Conservation (phyloP, 2,888 invertebrate genomes). For the Drosophila putrida region DNA sequence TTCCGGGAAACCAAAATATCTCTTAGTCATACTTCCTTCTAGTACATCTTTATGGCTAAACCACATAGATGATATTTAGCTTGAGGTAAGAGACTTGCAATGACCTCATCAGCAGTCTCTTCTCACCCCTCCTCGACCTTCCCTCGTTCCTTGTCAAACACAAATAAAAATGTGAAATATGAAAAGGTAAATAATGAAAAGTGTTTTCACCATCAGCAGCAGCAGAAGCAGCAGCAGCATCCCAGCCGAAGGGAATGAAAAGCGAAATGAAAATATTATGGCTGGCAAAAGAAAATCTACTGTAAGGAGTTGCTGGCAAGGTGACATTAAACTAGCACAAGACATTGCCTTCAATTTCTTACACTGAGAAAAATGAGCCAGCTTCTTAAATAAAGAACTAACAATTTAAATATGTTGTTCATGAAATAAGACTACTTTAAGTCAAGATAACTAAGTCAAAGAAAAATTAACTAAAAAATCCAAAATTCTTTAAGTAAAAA, state of each 20-base stretch:
- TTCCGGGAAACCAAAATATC: constrained; percentile 14
- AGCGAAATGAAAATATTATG: constrained; percentile 76
- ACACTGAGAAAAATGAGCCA: no score
- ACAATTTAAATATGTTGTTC: no score
- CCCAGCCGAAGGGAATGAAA: constrained; percentile 39
- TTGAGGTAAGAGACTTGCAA: constrained; percentile 42
- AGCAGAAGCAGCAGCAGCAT: constrained; percentile 19
- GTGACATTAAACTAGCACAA: constrained; percentile 51
- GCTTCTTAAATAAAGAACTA: no score
- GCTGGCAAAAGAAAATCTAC: constrained; percentile 50
- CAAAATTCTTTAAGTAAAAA: no score
- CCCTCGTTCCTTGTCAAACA: constrained; percentile 18
- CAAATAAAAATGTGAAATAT: constrained; percentile 76
- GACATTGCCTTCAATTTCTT: not conserved
- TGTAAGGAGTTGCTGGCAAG: constrained; percentile 33
- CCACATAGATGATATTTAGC: constrained; percentile 5
- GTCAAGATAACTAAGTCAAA: no score
- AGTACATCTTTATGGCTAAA: not conserved
- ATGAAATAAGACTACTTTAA: no score
- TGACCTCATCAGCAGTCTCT: constrained; percentile 47
- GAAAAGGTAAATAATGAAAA: constrained; percentile 77
- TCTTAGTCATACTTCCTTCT: constrained; percentile 27
- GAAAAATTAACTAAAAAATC: no score
- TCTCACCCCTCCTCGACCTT: constrained; percentile 2
- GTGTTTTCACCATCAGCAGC: constrained; percentile 62